A percentile compares a stretch with the other conserved stretches of the same genome.
Conservation (phyloP, 1,140 invertebrate genomes). For the Zaprionus camerounensis region DNA sequence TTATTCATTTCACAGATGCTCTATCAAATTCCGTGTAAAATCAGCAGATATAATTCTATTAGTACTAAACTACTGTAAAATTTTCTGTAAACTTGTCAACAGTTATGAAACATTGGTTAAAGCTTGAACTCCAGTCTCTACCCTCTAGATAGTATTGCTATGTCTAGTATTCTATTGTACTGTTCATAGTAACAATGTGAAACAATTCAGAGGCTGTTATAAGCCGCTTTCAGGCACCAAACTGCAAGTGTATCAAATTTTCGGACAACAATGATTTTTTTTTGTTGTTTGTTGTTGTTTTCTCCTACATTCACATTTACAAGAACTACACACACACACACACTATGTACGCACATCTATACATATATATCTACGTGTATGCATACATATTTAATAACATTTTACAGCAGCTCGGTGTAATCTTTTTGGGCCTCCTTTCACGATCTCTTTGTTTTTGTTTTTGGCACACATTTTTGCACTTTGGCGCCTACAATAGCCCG, state of each 20-base stretch:
- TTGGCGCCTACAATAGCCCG: conserved; percentile 44
- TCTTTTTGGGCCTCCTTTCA: conserved; percentile 51
- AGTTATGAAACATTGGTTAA: neutral
- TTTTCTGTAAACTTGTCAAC: neutral
- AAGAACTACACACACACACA: conserved; percentile 19
- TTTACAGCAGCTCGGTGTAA: conserved; percentile 68
- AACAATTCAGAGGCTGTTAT: neutral
- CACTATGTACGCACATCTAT: conserved; percentile 16
- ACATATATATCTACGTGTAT: conserved; percentile 46
- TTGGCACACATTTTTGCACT: conserved; percentile 71
- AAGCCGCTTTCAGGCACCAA: neutral
- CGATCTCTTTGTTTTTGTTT: conserved; percentile 43
- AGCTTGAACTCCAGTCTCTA: neutral
- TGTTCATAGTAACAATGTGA: neutral
- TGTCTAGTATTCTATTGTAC: neutral
- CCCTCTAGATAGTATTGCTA: neutral
- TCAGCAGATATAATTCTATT: neutral
- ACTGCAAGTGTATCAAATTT: conserved; percentile 7
- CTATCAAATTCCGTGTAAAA: neutral
- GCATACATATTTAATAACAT: conserved; percentile 77
- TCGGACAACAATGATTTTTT: conserved; percentile 4
- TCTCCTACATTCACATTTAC: conserved; percentile 1
- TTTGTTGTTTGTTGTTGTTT: conserved; percentile 17
- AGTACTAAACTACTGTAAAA: neutral
- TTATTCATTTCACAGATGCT: neutral